Evolutionary conservation across 2,797 vertebrate species (phyloP).

Genomic region (Hyperoplus lanceolatus): DNA sequence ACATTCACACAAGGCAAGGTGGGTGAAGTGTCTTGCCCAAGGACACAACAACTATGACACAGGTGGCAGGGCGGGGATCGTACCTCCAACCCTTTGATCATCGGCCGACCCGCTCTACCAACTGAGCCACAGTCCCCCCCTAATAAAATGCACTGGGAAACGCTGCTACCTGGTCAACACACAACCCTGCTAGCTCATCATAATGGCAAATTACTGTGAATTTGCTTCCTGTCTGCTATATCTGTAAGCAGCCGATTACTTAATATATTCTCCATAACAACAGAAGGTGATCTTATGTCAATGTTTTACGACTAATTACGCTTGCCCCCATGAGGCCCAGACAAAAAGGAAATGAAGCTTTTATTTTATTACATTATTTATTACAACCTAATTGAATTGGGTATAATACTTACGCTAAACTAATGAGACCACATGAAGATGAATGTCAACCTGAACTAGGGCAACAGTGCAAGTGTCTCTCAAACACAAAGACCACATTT

Average conservation of each 20-base stretch:
- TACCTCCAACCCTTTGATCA: too few species aligned
- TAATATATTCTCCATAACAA: not conserved
- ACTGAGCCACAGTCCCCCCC: too few species aligned
- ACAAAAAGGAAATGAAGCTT: constrained; percentile 34
- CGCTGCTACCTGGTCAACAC: too few species aligned
- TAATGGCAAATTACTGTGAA: constrained; percentile 1
- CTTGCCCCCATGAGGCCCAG: not conserved
- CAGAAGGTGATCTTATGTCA: constrained; percentile 2
- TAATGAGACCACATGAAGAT: not conserved
- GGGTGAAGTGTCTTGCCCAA: too few species aligned
- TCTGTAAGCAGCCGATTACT: constrained; percentile 23
- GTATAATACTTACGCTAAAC: constrained; percentile 4
- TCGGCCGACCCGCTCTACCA: too few species aligned
- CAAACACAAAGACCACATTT: constrained; percentile 33
- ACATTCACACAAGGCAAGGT: too few species aligned
- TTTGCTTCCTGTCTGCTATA: not conserved
- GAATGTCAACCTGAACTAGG: constrained; percentile 7
- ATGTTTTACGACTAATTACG: not conserved
- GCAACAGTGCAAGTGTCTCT: constrained; percentile 19
- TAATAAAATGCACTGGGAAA: too few species aligned
- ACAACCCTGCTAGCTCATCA: not conserved
- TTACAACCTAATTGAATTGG: constrained; percentile 28
- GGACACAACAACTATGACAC: too few species aligned
- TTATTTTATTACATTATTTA: too few species aligned
- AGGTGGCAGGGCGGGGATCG: too few species aligned